Evolutionary conservation across 2,797 vertebrate species (phyloP).

Genomic region (Oreochromis grahami): DNA sequence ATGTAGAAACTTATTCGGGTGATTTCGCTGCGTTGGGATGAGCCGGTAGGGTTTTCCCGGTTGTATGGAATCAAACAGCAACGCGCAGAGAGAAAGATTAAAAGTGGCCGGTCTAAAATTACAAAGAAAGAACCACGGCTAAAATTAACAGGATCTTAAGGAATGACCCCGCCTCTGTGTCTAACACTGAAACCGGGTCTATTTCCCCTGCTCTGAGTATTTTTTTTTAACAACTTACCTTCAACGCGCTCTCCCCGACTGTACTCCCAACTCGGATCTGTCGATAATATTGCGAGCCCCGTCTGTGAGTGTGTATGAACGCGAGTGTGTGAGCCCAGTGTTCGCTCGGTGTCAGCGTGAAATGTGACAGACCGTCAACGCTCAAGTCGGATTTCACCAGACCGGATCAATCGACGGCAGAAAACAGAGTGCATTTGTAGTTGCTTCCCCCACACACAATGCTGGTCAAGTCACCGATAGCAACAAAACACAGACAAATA

Average conservation of each 20-base stretch:
- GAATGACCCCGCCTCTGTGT: constrained; percentile 15
- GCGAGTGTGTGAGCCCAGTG: constrained; percentile 41
- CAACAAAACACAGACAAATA: neutral
- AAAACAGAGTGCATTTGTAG: constrained; percentile 1
- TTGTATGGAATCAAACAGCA: neutral
- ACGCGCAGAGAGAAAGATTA: constrained; percentile 22
- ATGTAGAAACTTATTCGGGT: neutral
- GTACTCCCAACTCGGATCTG: constrained; percentile 54
- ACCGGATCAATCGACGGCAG: constrained; percentile 44
- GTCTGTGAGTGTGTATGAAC: constrained; percentile 28
- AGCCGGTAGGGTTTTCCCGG: neutral
- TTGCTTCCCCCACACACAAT: neutral
- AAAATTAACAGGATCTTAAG: constrained; percentile 48
- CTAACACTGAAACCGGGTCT: neutral
- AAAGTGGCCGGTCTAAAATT: constrained; percentile 63
- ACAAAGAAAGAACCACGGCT: constrained; percentile 59
- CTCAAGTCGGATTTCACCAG: constrained; percentile 67
- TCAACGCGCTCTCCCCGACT: constrained; percentile 33
- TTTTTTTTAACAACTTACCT: constrained; percentile 52
- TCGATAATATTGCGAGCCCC: constrained; percentile 61
- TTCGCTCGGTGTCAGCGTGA: constrained; percentile 76
- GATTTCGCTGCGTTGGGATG: neutral
- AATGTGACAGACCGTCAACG: constrained; percentile 82
- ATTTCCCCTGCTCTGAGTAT: neutral
- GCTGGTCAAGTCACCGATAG: rapidly evolving